Evolutionary conservation across 2,797 vertebrate genomes (phyloP).

Genomic region (Melanotaenia parkinsoni): DNA sequence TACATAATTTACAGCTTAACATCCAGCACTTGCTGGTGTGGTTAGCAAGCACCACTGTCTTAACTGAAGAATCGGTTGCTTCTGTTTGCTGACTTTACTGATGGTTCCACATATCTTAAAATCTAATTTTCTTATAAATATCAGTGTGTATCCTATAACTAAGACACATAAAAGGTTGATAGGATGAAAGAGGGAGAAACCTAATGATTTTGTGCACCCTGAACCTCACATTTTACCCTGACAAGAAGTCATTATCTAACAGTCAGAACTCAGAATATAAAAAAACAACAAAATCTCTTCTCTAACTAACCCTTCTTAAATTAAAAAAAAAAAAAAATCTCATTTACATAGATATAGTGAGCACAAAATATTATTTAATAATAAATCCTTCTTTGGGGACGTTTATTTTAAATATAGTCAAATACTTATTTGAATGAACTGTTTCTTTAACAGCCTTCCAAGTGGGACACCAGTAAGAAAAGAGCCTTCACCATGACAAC

Average conservation of each 20-base stretch:
- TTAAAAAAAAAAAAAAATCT: slow-evolving; percentile 17
- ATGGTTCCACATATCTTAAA: background rate
- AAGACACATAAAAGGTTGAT: background rate
- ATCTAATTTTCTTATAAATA: background rate
- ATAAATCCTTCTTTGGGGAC: slow-evolving; percentile 5
- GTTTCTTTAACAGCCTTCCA: background rate
- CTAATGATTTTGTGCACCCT: background rate
- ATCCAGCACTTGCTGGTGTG: background rate
- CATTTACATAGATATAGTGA: background rate
- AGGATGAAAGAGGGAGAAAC: background rate
- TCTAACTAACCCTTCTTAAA: slow-evolving; percentile 9
- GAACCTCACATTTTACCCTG: background rate
- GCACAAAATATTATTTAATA: slow-evolving; percentile 5
- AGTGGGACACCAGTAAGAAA: background rate
- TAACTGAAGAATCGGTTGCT: background rate
- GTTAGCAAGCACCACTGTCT: background rate
- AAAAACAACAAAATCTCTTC: slow-evolving; percentile 10
- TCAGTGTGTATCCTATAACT: background rate
- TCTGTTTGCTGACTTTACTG: background rate
- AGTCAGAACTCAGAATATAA: slow-evolving; percentile 21
- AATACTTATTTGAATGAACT: background rate
- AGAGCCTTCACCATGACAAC: background rate
- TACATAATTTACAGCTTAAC: background rate
- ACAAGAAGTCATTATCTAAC: no score
- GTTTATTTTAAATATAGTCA: slow-evolving; percentile 6